Evolutionary conservation across 2,888 invertebrate species (phyloP).

Genomic region (Melipona beecheii): DNA sequence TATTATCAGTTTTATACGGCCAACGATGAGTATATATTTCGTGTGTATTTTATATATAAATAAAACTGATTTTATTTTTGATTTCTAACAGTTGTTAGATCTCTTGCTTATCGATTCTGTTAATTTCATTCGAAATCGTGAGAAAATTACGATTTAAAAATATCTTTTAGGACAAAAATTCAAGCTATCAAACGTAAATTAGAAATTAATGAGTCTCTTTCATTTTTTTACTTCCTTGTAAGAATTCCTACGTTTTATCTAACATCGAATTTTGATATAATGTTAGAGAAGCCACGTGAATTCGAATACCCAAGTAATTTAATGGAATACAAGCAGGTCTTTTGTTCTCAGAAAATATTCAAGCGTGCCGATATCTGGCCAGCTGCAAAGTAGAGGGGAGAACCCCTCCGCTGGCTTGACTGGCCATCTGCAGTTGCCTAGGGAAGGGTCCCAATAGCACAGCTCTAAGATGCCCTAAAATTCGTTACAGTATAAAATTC

Average conservation of each 20-base stretch:
- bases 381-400: slow-evolving; percentile 19
- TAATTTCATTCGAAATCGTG: too few relatives aligned
- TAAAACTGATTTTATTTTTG: background rate
- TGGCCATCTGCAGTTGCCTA: slow-evolving; percentile 51
- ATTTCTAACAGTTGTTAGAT: background rate
- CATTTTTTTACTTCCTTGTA: background rate
- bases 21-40: background rate
- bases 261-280: background rate
- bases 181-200: background rate
- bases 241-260: background rate
- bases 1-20: background rate
- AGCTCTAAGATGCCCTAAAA: background rate
- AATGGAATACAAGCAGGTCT: too few relatives aligned
- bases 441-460: slow-evolving; percentile 39
- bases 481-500: background rate
- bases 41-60: background rate
- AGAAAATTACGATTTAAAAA: background rate
- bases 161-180: background rate
- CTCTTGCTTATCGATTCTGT: too few relatives aligned
- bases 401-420: slow-evolving; percentile 21
- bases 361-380: slow-evolving; percentile 59
- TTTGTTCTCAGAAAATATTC: slow-evolving; percentile 18
- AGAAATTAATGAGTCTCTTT: background rate
- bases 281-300: background rate
- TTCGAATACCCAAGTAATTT: background rate